These are phyloP conservation scores for Zaprionus inermis DNA, from an alignment of 1,140 invertebrate species.

Conservation along the genomic window DNA sequence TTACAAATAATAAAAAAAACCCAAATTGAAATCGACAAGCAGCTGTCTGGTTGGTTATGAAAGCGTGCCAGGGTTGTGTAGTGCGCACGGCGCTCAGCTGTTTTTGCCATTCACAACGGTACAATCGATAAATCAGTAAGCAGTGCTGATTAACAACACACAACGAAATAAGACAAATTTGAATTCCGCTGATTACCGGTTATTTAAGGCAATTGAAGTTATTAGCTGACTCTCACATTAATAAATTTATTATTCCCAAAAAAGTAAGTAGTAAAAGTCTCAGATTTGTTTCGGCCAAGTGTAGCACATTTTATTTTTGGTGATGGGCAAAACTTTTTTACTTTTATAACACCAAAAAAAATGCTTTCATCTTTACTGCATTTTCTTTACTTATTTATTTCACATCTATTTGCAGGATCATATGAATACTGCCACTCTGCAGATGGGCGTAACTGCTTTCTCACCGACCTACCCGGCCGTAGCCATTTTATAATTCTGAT, in stretches of 20 bases:
- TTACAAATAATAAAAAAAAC: constrained; percentile 33
- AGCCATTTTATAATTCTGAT: constrained; percentile 59
- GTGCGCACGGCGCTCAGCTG: not conserved
- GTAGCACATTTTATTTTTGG: no score
- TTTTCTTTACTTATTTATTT: not conserved
- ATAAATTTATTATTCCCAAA: no score
- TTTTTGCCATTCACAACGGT: constrained; percentile 9
- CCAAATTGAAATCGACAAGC: not conserved
- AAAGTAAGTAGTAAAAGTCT: no score
- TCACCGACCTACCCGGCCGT: not conserved
- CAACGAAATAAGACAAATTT: not conserved
- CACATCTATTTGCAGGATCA: not conserved
- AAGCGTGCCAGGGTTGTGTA: constrained; percentile 41
- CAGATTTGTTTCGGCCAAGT: no score
- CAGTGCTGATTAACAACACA: not conserved
- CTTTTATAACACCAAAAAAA: no score
- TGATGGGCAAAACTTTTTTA: no score
- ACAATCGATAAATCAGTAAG: not conserved
- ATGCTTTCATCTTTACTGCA: no score
- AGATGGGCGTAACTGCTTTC: not conserved
- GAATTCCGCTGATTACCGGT: not conserved
- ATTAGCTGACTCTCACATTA: no score
- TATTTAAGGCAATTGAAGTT: not conserved
- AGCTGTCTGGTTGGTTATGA: constrained; percentile 56
- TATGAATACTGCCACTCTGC: not conserved